A percentile compares a stretch with the other conserved stretches of the same genome.
phyloP scores from a whole-genome alignment of 2,888 invertebrate genomes.

The Blera fallax region DNA sequence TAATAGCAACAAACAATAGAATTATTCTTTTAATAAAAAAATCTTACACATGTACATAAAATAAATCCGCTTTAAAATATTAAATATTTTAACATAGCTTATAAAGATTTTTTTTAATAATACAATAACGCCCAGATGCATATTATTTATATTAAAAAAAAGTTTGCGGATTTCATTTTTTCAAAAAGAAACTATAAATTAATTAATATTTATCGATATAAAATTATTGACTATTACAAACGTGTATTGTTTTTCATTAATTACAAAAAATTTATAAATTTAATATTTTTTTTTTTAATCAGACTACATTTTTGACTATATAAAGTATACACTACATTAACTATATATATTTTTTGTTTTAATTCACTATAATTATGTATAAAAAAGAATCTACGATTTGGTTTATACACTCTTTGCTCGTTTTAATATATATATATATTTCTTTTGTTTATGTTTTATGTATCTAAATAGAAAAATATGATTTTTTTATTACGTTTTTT shows the following conservation, averaged over 20 bases:
- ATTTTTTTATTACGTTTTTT: slow-evolving; percentile 35
- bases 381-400: slow-evolving; percentile 62
- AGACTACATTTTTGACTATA: slow-evolving; percentile 71
- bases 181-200: slow-evolving; percentile 12
- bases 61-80: slow-evolving; percentile 23
- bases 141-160: slow-evolving; percentile 9
- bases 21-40: slow-evolving; percentile 1
- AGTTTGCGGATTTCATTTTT: not conserved
- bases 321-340: slow-evolving; percentile 62
- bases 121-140: not conserved
- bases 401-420: slow-evolving; percentile 45
- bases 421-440: slow-evolving; percentile 25
- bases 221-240: slow-evolving; percentile 57
- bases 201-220: slow-evolving; percentile 36
- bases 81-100: slow-evolving; percentile 18
- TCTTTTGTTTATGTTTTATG: slow-evolving; percentile 40
- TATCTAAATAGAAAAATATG: slow-evolving; percentile 74
- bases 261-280: slow-evolving; percentile 37
- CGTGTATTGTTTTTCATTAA: slow-evolving; percentile 14
- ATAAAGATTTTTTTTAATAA: slow-evolving; percentile 1
- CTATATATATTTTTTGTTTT: slow-evolving; percentile 23
- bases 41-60: slow-evolving; percentile 39
- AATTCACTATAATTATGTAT: slow-evolving; percentile 60
- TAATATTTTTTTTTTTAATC: slow-evolving; percentile 49
- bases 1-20: slow-evolving; percentile 60